Base-by-base conservation (phyloP, 2,113 vertebrate species). In the Elachura formosa region DNA sequence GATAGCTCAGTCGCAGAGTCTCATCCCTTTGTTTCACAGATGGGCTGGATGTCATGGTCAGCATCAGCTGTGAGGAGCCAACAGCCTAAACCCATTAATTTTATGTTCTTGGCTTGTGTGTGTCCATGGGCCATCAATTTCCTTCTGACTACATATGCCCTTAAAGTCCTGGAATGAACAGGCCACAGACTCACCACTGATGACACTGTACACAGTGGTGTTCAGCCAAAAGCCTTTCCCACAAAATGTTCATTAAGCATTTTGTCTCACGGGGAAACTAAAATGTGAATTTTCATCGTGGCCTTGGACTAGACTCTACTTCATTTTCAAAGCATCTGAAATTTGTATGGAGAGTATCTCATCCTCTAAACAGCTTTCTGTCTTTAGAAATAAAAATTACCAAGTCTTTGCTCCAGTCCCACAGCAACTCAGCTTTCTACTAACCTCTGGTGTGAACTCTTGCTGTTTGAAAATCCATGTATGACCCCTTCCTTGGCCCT, bases 401-500 rank as follows among this genome's bases (percentile, higher is more conserved):
- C 10, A 34, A 67, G 25, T 38, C 23, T 36, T 86, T 77, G 8
- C 5, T 85, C 16, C 52, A 55, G 31, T 67, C 13, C 11, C 17
- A 73, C 41, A 84, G 25, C 41, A 88, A 31, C n/a, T 48, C 29
- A 23, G 5, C 5, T 76, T 80, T 75, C 51, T 26, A 76, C 26
- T 20, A 69, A n/a, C 4, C 18, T 93, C 31, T 41, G 22, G 9
- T 41, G 25, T 61, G 49, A 71, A 38, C 5, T 36, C 9, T 72
- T 10, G 28, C 23, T 74, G 15, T 40, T 63, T 67, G 29, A 25
- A 92, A 95, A 66, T 33, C 43, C 38, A 49, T 0, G 1, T 13
- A 11, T 2, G 1, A 15, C 4, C 15, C 18, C 25, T n/a, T 81
- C n/a, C 29, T 8, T 15, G 6, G 13, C 11, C 16, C 19, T 55